A percentile compares a stretch with the other conserved stretches of the same genome.
Evolutionary conservation across 2,797 vertebrate genomes (phyloP).

Genomic region (Molothrus ater): DNA sequence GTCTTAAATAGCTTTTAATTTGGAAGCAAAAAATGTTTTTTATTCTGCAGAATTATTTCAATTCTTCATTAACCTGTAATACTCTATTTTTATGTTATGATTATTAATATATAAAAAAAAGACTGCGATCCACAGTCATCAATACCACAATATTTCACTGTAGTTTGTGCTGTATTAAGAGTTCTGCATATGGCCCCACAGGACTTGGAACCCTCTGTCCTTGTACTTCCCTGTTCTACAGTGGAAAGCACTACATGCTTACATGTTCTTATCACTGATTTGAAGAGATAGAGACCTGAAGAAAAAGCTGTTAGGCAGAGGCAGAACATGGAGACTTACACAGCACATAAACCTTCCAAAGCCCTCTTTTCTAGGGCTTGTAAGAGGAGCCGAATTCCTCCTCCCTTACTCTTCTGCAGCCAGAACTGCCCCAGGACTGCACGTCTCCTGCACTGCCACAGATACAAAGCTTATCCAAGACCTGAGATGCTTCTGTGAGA

Average conservation of each 20-base stretch:
- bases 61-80: background rate
- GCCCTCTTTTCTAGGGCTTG: background rate
- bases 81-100: background rate
- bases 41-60: background rate
- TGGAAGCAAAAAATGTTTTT: background rate
- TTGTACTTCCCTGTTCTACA: background rate
- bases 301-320: background rate
- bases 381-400: background rate
- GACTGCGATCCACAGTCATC: background rate
- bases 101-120: background rate
- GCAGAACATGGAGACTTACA: background rate
- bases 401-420: background rate
- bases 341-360: background rate
- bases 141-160: background rate
- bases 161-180: background rate
- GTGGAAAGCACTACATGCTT: background rate
- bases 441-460: background rate
- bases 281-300: background rate
- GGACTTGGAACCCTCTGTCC: background rate
- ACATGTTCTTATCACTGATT: background rate
- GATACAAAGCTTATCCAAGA: accelerated
- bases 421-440: background rate
- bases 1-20: conserved; percentile 2
- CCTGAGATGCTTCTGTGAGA: background rate
- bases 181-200: background rate